Conservation (phyloP, 2,797 vertebrate species). For the Protosalanx chinensis region DNA sequence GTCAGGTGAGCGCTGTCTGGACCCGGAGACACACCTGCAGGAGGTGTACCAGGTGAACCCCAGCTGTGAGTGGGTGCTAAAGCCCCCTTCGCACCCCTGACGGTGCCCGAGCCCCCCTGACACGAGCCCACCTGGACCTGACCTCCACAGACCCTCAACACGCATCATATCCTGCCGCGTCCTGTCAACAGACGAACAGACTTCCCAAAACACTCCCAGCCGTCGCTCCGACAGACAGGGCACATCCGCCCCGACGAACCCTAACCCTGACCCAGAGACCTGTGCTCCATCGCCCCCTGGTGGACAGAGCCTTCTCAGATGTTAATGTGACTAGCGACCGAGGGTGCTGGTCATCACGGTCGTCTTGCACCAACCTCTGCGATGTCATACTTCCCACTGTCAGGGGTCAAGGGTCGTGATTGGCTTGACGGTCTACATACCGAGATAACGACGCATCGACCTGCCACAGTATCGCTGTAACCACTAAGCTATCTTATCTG, state of each 20-base stretch:
- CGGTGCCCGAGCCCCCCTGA: constrained; percentile 10
- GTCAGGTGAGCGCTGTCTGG: constrained; percentile 82
- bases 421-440: background rate
- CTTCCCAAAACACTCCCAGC: background rate
- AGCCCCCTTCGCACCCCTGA: constrained; percentile 72
- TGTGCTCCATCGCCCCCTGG: constrained; percentile 23
- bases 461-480: constrained; percentile 53
- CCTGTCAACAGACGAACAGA: background rate
- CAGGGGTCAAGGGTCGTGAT: constrained; percentile 15
- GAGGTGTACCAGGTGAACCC: constrained; percentile 83
- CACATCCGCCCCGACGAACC: no score
- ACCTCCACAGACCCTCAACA: background rate
- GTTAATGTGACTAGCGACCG: background rate
- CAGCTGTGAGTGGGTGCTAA: constrained; percentile 85
- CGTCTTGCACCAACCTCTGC: constrained; percentile 36
- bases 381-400: constrained; percentile 17
- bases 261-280: no score
- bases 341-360: constrained; percentile 43
- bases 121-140: no score
- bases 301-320: constrained; percentile 3
- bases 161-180: background rate
- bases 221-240: no score
- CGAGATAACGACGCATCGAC: constrained; percentile 36
- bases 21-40: constrained; percentile 79
- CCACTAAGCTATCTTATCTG: constrained; percentile 50